Percentiles rank a stretch among this genome's conserved stretches.
Conservation (phyloP, 35 echinoderm and acorn worm species). For the Ophioderma brevispina region DNA sequence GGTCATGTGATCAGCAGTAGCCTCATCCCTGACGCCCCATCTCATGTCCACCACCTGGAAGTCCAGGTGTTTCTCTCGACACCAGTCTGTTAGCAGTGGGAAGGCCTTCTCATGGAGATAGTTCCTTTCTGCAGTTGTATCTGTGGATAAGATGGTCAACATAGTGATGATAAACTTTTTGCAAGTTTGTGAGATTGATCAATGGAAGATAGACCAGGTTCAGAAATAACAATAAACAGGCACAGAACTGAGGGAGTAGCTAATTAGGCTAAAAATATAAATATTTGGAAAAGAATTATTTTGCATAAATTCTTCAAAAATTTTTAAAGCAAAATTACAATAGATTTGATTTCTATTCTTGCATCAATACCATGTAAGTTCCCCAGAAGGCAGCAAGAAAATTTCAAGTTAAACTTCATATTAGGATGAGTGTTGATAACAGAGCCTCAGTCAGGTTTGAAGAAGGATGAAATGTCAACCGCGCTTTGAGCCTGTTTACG, state of each 20-base stretch:
- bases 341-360: no score
- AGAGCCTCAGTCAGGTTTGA: no score
- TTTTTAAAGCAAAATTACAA: background rate
- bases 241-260: background rate
- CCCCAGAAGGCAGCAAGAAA: no score
- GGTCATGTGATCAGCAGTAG: slow-evolving; percentile 79
- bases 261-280: background rate
- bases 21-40: slow-evolving; percentile 92
- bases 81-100: slow-evolving; percentile 71
- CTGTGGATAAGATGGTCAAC: slow-evolving; percentile 11
- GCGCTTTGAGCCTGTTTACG: no score
- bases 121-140: slow-evolving; percentile 81
- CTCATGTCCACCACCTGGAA: slow-evolving; percentile 97
- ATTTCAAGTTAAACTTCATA: no score
- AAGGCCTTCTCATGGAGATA: slow-evolving; percentile 58
- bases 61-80: slow-evolving; percentile 68
- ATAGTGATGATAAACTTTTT: background rate
- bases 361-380: no score
- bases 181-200: background rate
- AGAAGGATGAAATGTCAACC: no score
- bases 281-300: background rate
- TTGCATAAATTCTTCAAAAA: background rate
- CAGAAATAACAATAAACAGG: background rate
- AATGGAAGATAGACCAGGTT: background rate
- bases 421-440: no score